Base-by-base conservation (phyloP, 2,888 invertebrate species). In the Lepeophtheirus nordmannii region DNA sequence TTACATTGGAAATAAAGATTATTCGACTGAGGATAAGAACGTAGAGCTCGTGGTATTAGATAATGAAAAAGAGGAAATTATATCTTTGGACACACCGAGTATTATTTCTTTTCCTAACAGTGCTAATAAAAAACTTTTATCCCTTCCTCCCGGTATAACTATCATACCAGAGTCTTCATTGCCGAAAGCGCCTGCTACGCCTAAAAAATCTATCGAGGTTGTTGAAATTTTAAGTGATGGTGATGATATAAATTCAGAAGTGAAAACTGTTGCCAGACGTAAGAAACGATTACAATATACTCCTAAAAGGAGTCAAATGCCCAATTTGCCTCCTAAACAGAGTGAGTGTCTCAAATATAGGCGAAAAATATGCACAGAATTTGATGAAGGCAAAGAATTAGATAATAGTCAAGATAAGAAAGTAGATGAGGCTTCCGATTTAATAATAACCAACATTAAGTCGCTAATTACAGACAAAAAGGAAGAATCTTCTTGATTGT, bases 61-160 rank as follows among this genome's bases (percentile, higher is more conserved):
- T 14, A 17, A 8, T 46, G n/a, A 46, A 46, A 46, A 46, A 17
- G 30, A 30, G 2, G 30, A 30, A 5, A 30, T 2, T 30, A 14
- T 46, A 17, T 46, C 53, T 46, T 17, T 46, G 53, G 17, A 46
- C 17, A 46, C 30, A 30, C 30, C 7, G 30, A 30, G 30, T 30
- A 46, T 3, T 46, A 8, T 46, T 46, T 17, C 5, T 17, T 5
- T 46, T 46, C 8, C 53, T 17, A 5, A 2, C 8, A 46, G 8
- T 14, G 8, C 17, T 14, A 46, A 17, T 8, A 46, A 17, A 46
- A 17, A 14, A 30, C 53, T n/a, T 46, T n/a, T 17, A n/a, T 17
- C 17, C 53, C 53, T 46, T 46, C 53, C 53, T 46, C 53, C 53
- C 17, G 53, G 53, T n/a, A 46, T 46, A 46, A n/a, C 53, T 17